These are phyloP conservation scores for Zoanthus sociatus DNA, from an alignment of 92 coral and sea anemone genomes.

Conservation along the genomic window DNA sequence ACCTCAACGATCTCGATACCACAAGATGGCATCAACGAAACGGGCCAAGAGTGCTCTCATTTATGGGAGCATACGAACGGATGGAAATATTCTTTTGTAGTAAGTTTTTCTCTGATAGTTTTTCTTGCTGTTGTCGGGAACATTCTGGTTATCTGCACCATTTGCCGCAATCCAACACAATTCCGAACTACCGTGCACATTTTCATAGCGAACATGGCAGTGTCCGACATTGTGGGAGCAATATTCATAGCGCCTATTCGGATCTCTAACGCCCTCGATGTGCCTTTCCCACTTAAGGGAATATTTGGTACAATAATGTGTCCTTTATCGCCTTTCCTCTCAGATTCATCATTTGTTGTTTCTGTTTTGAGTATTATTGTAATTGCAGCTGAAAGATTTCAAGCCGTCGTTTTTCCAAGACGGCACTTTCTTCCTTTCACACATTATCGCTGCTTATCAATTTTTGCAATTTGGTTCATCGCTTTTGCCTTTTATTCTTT, in stretches of 20 bases:
- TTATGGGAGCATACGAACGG: conserved; percentile 8
- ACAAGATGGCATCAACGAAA: neutral
- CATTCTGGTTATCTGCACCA: conserved; percentile 21
- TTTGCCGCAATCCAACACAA: conserved; percentile 9
- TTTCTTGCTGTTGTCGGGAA: conserved; percentile 22
- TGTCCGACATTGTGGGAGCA: conserved; percentile 23
- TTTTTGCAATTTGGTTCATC: conserved; percentile 8
- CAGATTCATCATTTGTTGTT: conserved; percentile 25
- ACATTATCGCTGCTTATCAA: conserved; percentile 1
- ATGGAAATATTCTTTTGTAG: neutral
- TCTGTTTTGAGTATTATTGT: conserved; percentile 27
- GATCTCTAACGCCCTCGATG: conserved; percentile 18
- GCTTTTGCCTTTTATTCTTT: conserved; percentile 15
- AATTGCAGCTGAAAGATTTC: conserved; percentile 35
- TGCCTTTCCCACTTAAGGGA: conserved; percentile 7
- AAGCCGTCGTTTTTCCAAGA: conserved; percentile 26
- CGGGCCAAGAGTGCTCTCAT: neutral
- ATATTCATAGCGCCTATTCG: conserved; percentile 16
- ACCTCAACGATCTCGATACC: neutral
- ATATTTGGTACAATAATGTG: conserved; percentile 14
- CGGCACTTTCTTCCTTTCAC: conserved; percentile 9
- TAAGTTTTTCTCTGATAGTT: neutral
- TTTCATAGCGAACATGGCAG: conserved; percentile 34
- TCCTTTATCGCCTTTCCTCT: conserved; percentile 19
- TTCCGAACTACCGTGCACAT: conserved; percentile 33